These are phyloP conservation scores for Spatulosminthurus flaviceps DNA, from an alignment of 2,888 invertebrate species.

Conservation along the genomic window DNA sequence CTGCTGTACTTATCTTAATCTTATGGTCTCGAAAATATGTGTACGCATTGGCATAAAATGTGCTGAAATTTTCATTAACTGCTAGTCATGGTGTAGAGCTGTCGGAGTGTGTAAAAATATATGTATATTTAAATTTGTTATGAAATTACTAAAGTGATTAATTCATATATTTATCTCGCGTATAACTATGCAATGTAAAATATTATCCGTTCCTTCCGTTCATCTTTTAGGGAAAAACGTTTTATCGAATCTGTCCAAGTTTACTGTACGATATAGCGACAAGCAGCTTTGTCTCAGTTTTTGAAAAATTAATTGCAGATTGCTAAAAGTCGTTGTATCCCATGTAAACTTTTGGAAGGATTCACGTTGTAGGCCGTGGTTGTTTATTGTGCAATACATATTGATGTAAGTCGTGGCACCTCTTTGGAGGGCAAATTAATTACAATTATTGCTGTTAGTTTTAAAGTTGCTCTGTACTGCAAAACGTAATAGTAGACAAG, in stretches of 20 bases:
- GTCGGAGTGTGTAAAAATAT: no score
- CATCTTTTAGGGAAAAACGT: background rate
- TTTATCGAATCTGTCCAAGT: background rate
- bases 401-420: background rate
- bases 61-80: no score
- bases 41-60: no score
- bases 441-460: background rate
- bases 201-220: background rate
- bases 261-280: background rate
- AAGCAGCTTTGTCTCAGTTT: background rate
- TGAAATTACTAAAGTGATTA: background rate
- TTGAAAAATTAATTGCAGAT: background rate
- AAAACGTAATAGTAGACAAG: no score
- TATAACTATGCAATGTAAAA: background rate
- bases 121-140: no score
- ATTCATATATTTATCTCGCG: background rate
- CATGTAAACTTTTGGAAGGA: background rate
- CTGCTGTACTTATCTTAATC: no score
- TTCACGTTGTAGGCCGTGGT: constrained; percentile 4
- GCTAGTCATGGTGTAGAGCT: no score
- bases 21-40: no score
- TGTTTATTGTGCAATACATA: background rate
- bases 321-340: background rate
- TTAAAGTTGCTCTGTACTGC: background rate
- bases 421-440: background rate